These are phyloP conservation scores for Danio rerio DNA, from an alignment of 2,113 vertebrate species.

Conservation along the genomic window DNA sequence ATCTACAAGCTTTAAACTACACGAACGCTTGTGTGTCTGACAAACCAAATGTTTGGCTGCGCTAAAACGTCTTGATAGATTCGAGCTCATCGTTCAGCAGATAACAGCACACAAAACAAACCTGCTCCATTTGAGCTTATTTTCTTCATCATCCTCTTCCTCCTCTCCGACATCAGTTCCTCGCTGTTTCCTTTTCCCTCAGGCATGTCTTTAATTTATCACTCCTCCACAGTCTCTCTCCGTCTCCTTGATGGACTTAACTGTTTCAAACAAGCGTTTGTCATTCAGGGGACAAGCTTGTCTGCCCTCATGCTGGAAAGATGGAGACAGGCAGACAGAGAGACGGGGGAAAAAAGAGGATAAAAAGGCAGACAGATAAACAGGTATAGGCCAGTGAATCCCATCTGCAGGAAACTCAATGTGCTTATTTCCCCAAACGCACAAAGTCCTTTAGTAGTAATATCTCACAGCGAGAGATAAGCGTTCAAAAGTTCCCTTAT, in stretches of 20 bases:
- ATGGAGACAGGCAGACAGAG: slow-evolving; percentile 24
- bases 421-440: slow-evolving; percentile 33
- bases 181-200: slow-evolving; percentile 60
- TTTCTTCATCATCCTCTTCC: slow-evolving; percentile 38
- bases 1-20: not conserved
- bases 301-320: slow-evolving; percentile 50
- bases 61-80: slow-evolving; percentile 20
- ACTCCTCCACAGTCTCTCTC: slow-evolving; percentile 58
- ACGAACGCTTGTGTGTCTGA: not conserved
- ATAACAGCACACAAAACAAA: slow-evolving; percentile 7
- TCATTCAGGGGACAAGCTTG: slow-evolving; percentile 64
- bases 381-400: slow-evolving; percentile 11
- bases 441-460: slow-evolving; percentile 17
- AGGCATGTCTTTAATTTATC: slow-evolving; percentile 72
- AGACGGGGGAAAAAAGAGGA: slow-evolving; percentile 13
- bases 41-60: not conserved
- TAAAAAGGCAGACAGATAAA: slow-evolving; percentile 42
- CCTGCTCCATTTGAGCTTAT: slow-evolving; percentile 6
- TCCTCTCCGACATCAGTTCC: slow-evolving; percentile 51
- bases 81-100: not conserved
- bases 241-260: slow-evolving; percentile 67
- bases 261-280: slow-evolving; percentile 74
- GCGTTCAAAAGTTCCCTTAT: slow-evolving; percentile 22
- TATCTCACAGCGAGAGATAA: slow-evolving; percentile 30
- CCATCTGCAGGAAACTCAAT: slow-evolving; percentile 27